A percentile compares a stretch with the other conserved stretches of the same genome.
Evolutionary conservation across 2,888 invertebrate genomes (phyloP).

Genomic region (Torymus aiolomorphi): DNA sequence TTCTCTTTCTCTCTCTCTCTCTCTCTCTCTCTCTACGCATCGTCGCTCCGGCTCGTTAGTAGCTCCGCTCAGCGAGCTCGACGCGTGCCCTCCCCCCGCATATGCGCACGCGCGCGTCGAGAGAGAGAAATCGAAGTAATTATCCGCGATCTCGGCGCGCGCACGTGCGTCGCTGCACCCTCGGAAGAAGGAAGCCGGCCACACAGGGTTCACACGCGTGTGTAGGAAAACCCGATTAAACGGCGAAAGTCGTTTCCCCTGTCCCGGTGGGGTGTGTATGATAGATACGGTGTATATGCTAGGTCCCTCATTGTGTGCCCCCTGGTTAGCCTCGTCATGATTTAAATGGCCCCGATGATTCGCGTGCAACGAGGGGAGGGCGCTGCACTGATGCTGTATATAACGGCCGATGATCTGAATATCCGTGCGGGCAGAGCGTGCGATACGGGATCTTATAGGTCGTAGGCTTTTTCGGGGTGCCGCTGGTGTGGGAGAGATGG

Average conservation of each 20-base stretch:
- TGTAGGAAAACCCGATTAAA: conserved; percentile 39
- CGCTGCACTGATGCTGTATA: too few species aligned
- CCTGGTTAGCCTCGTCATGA: conserved; percentile 1
- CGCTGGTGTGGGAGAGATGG: too few species aligned
- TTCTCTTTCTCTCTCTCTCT: too few species aligned
- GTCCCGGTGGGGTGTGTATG: too few species aligned
- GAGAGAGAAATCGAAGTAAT: conserved; percentile 49
- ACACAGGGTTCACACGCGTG: conserved; percentile 17
- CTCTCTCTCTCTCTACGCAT: neutral
- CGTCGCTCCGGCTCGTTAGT: conserved; percentile 37
- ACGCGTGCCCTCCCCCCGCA: neutral
- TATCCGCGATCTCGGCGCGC: conserved; percentile 19
- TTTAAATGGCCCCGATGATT: neutral
- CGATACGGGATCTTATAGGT: too few species aligned
- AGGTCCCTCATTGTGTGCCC: conserved; percentile 7
- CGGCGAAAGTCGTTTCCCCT: conserved; percentile 19
- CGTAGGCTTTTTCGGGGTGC: too few species aligned
- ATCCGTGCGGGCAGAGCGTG: too few species aligned
- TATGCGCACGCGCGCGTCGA: neutral
- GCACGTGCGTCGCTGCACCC: conserved; percentile 13
- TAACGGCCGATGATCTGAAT: too few species aligned
- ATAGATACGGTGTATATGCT: neutral
- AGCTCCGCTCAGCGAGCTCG: too few species aligned
- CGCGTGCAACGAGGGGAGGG: too few species aligned
- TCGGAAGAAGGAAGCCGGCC: neutral